Base-by-base conservation (phyloP, 2,113 vertebrate species). In the Sakesphorus luctuosus region DNA sequence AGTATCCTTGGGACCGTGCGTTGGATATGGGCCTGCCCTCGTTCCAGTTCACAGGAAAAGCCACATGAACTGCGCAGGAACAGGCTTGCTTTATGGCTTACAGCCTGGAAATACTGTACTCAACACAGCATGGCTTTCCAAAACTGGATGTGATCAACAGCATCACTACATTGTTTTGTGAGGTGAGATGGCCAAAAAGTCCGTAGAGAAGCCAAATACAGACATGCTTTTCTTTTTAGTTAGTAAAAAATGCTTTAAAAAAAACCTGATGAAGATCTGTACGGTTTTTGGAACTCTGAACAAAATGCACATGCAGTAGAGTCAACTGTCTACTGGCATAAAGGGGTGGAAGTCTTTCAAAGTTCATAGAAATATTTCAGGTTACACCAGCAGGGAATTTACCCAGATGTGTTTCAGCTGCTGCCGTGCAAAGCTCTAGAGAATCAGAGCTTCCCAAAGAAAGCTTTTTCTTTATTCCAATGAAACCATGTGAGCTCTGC, bases 71-170 rank as follows among this genome's bases (percentile, higher is more conserved):
- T 87, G 88, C 82, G 63, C 68, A 89, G 86, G 86, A 95, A 20
- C 36, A 24, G 93, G 52, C 96, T 91, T 35, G 4, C 68, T 89
- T 52, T 8, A 26, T 97, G 93, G 91, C 84, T 68, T 29, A 17
- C 49, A 75, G 95, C 89, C 89, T 95, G 94, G 91, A 96, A 95
- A 94, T 61, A 49, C 77, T 89, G 95, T 75, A 55, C 75, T 83
- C 84, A 87, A 2, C 8, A 1, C 56, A 84, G 80, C 0, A 0
- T 40, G 74, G 77, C 58, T 91, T 91, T 95, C 91, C 94, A 95
- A 91, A 93, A 43, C 43, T 88, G 75, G 36, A 72, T 77, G 44
- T 31, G 88, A 93, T 63, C 6, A 36, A 61, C 65, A 72, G 69
- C 35, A 68, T 80, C 33, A 11, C 36, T 46, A 21, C 24, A 68